Base-by-base conservation (phyloP, 2,797 vertebrate species). In the Heliangelus exortis region DNA sequence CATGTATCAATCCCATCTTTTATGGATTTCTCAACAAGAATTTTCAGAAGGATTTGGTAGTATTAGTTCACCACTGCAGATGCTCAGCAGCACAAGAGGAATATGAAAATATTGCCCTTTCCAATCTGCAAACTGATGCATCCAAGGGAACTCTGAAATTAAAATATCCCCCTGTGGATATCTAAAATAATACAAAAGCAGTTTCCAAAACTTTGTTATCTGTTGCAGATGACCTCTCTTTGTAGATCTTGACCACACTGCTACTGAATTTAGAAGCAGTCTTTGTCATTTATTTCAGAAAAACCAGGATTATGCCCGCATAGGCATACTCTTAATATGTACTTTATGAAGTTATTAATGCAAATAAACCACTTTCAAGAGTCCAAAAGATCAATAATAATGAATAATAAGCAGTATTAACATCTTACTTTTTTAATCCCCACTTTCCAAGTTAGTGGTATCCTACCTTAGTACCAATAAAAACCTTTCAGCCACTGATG, bases 1-100 rank as follows among this genome's bases (percentile, higher is more conserved):
- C 98, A 0, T 99, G 98, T 66, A 98, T 98, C 93, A 99, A 99
- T 93, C 98, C 98, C 15, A 97, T 99, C 92, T 98, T 98, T 59
- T 97, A 98, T 6, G 97, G 97, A 2, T 97, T 98, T 87, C 96
- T 98, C 62, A 98, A 98, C 95, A 98, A 96, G 93, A 98, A 97
- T 90, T 98, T 98, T 62, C 97, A 98, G 88, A 98, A 98, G 88
- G 97, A 98, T 78, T 91, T 98, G 53, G 17, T 96, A 11, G 73
- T 96, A 20, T 76, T 98, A 66, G 85, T 84, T 91, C 94, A 95
- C 53, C 87, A 61, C 48, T 97, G 97, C 81, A 94, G 87, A 45
- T 97, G 96, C 72, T 96, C 97, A 80, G 79, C 83, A 45, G 85
- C 95, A 34, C 93, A 22, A 76, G 92, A 97, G 84, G 97, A 94